Percentiles rank a stretch among this genome's conserved stretches.
These are phyloP conservation scores for Orycteropus afer DNA, from an alignment of 2,113 vertebrate genomes.

Conservation along the genomic window DNA sequence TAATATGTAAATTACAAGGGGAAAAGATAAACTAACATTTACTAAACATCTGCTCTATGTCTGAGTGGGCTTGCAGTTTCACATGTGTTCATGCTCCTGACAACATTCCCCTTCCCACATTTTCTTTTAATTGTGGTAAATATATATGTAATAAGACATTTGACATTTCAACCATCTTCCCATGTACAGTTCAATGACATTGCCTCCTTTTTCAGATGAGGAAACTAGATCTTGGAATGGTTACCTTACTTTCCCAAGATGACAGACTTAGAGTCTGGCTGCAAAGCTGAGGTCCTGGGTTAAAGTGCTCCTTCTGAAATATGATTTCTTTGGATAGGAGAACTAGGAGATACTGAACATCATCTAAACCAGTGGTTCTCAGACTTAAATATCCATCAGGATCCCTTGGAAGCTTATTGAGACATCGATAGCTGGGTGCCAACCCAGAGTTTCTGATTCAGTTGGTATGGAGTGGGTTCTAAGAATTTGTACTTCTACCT, in stretches of 20 bases:
- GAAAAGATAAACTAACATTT: neutral
- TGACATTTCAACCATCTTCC: neutral
- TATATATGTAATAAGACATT: neutral
- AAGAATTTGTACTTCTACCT: neutral
- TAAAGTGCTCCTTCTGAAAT: neutral
- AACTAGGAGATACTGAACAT: neutral
- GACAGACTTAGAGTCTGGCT: neutral
- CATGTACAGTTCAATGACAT: neutral
- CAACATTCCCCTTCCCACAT: too few relatives aligned
- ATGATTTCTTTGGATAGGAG: neutral
- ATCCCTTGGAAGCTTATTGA: neutral
- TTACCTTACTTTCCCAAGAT: neutral
- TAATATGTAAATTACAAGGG: neutral
- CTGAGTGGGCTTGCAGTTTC: neutral
- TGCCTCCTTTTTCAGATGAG: neutral
- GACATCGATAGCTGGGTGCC: neutral
- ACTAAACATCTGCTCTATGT: neutral
- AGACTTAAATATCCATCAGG: neutral
- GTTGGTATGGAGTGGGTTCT: neutral
- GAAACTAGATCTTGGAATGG: neutral
- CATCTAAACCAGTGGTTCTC: neutral
- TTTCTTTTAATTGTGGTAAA: neutral
- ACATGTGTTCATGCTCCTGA: accelerated
- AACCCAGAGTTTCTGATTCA: neutral
- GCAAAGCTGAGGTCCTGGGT: neutral